A percentile compares a stretch with the other conserved stretches of the same genome.
Conservation (phyloP, 2,113 vertebrate species). For the Polypterus senegalus region DNA sequence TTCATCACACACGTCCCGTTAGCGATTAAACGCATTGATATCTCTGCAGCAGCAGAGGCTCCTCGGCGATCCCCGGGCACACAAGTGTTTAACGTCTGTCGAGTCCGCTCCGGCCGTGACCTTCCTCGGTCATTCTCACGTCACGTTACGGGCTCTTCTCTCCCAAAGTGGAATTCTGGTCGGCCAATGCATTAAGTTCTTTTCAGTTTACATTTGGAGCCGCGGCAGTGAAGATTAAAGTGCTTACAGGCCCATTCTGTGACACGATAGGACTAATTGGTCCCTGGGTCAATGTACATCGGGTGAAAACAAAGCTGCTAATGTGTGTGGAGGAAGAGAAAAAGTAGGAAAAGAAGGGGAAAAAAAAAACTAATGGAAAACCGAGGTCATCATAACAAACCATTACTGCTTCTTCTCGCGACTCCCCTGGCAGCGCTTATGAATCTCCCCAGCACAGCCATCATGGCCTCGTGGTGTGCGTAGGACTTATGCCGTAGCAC, state of each 20-base stretch:
- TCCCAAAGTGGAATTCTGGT: conserved; percentile 25
- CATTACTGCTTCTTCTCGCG: conserved; percentile 63
- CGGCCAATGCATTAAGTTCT: conserved; percentile 26
- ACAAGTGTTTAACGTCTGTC: too few relatives aligned
- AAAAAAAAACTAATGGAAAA: conserved; percentile 85
- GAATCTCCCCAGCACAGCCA: conserved; percentile 62
- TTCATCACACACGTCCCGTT: too few relatives aligned
- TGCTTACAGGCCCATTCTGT: conserved; percentile 59
- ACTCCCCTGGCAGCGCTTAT: conserved; percentile 50
- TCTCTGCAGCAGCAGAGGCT: too few relatives aligned
- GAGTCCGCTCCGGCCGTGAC: too few relatives aligned
- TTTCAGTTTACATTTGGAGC: conserved; percentile 37
- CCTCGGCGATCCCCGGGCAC: too few relatives aligned
- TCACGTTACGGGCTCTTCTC: too few relatives aligned
- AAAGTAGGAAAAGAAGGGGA: conserved; percentile 36
- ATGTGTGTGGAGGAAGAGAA: conserved; percentile 18
- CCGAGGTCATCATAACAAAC: conserved; percentile 95
- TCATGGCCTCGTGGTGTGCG: conserved; percentile 59
- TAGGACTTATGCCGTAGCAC: conserved; percentile 53
- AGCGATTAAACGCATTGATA: too few relatives aligned
- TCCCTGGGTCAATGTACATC: conserved; percentile 72
- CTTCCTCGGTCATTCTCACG: too few relatives aligned
- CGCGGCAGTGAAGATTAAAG: conserved; percentile 66
- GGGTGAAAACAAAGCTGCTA: conserved; percentile 59
- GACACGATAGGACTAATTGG: conserved; percentile 56